Percentiles rank a stretch among this genome's conserved stretches.
Conservation (phyloP, 2,888 invertebrate species). For the Cremastinae sp. region DNA sequence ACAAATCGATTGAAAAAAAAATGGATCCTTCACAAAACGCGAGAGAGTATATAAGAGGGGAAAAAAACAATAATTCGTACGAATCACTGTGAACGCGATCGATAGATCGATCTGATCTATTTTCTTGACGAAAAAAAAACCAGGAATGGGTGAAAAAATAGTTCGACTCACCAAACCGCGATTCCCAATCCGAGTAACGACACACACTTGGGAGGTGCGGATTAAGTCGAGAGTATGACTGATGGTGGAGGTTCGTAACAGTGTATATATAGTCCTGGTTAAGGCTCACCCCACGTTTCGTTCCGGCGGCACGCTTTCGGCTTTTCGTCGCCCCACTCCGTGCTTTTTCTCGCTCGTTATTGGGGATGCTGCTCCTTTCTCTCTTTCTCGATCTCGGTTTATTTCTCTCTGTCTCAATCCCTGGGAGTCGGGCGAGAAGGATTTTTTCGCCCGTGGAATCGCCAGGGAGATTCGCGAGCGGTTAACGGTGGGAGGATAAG, state of each 20-base stretch:
- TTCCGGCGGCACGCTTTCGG: slow-evolving; percentile 58
- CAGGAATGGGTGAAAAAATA: not conserved
- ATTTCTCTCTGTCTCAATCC: too few relatives aligned
- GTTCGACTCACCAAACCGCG: slow-evolving; percentile 71
- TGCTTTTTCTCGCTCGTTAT: slow-evolving; percentile 12
- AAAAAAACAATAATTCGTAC: not conserved
- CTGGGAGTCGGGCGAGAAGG: too few relatives aligned
- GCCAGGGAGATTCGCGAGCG: not conserved
- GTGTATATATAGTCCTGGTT: slow-evolving; percentile 77
- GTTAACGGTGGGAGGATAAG: slow-evolving; percentile 18
- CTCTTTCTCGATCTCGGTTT: too few relatives aligned
- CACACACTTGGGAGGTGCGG: slow-evolving; percentile 70
- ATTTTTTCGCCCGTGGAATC: too few relatives aligned
- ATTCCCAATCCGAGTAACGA: slow-evolving; percentile 66
- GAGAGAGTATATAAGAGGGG: too few relatives aligned
- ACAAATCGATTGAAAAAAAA: not conserved
- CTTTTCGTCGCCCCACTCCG: slow-evolving; percentile 54
- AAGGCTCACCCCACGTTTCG: slow-evolving; percentile 68
- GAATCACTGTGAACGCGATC: too few relatives aligned
- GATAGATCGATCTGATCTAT: too few relatives aligned
- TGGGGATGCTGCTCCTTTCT: too few relatives aligned
- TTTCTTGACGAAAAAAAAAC: not conserved
- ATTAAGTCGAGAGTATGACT: slow-evolving; percentile 77
- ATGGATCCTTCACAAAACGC: not conserved
- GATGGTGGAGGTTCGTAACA: slow-evolving; percentile 75